Conservation (phyloP, 2,113 vertebrate genomes). For the Halcyon malimbica region DNA sequence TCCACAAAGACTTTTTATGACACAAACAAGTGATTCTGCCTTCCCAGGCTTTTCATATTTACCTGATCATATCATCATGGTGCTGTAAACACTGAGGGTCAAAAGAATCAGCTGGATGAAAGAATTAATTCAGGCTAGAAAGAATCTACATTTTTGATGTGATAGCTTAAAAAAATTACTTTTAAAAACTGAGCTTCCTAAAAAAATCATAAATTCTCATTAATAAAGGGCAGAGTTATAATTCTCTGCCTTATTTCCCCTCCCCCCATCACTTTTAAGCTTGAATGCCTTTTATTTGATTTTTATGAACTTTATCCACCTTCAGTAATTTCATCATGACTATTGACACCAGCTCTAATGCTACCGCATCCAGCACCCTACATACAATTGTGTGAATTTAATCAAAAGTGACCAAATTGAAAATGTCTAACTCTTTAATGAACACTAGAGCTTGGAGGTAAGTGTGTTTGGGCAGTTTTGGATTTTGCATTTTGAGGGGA, state of each 20-base stretch:
- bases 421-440: neutral
- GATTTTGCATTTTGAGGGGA: neutral
- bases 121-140: neutral
- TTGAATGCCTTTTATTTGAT: neutral
- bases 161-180: neutral
- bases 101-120: neutral
- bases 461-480: neutral
- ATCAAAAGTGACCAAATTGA: neutral
- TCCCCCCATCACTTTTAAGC: neutral
- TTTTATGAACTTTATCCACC: neutral
- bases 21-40: fast-evolving
- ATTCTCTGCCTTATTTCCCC: neutral
- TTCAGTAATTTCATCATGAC: neutral
- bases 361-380: neutral
- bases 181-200: neutral
- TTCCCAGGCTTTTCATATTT: neutral
- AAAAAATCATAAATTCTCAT: neutral
- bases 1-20: neutral
- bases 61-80: neutral
- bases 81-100: neutral
- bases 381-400: fast-evolving
- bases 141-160: neutral
- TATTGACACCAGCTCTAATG: neutral
- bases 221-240: neutral
- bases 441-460: neutral